Evolutionary conservation across 2,888 invertebrate species (phyloP), one percentile per base, ranked within the genome.

Genomic region (Ormyrus rosae): DNA sequence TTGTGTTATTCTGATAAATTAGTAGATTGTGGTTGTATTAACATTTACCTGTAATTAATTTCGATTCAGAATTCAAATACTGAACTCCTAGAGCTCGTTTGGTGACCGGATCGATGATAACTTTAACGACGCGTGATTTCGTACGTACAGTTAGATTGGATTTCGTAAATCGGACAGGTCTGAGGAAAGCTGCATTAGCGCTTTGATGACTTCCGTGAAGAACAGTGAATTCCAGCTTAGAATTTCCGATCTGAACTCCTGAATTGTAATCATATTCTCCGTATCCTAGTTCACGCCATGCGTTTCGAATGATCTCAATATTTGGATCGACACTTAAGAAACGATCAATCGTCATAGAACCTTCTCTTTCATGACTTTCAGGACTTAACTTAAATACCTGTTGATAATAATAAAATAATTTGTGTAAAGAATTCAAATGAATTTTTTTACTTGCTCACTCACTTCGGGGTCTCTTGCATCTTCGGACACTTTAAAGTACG

Each of bases 111-210:
- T 34, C 34, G 34, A 34, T 34, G 34, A 34, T 34, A 34, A 34
- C 34, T 34, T 34, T 34, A 34, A 34, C 34, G 34, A 34, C 34
- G 34, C 34, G 34, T 34, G 34, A 34, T 0, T 34, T 34, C 34
- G 34, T 34, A 34, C 34, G 34, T 34, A 34, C 34, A 34, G 34
- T 34, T 34, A 34, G 4, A 34, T 34, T 34, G 2, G 34, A 34
- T 4, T 93, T 86, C 80, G 91, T 92, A n/a, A 91, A 84, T 64
- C 94, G 91, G 73, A 95, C 93, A 0, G 95, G 94, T 83, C 93
- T 91, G n/a, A 95, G 93, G 84, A 93, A 95, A 0, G 95, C 95
- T 2, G 87, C 89, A 85, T 95, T 95, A 0, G 92, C 91, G 46
- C 94, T 95, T 67, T 92, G 90, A 83, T 95, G 91, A 83, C 90